Conservation (phyloP, 2,888 invertebrate genomes). For the Agonopterix arenella region DNA sequence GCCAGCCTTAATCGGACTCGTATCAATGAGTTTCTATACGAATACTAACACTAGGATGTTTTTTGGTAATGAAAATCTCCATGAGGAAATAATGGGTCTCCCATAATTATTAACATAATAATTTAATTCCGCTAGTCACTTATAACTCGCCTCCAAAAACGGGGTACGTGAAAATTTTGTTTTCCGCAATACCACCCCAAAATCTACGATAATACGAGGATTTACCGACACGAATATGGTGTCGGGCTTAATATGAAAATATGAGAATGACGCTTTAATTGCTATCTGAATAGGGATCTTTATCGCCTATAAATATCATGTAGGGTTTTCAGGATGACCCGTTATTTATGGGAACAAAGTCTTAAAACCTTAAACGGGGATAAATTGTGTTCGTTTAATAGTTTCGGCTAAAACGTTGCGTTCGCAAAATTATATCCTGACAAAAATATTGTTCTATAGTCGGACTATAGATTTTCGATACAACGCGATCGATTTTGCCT, state of each 20-base stretch:
- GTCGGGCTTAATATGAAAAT: slow-evolving; percentile 65
- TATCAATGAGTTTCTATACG: too few relatives aligned
- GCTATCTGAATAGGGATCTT: slow-evolving; percentile 35
- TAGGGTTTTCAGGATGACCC: slow-evolving; percentile 20
- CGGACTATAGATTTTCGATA: too few relatives aligned
- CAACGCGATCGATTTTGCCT: too few relatives aligned
- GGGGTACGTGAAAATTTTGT: slow-evolving; percentile 42
- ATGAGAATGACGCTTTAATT: slow-evolving; percentile 59
- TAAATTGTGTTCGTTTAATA: slow-evolving; percentile 13
- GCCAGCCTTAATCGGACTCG: too few relatives aligned
- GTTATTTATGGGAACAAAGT: slow-evolving; percentile 35
- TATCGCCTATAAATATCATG: slow-evolving; percentile 26
- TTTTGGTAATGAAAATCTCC: too few relatives aligned
- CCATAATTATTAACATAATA: too few relatives aligned
- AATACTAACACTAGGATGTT: too few relatives aligned
- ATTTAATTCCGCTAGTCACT: slow-evolving; percentile 7
- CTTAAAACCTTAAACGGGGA: slow-evolving; percentile 23
- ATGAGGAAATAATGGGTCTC: too few relatives aligned
- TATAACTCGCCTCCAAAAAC: slow-evolving; percentile 14
- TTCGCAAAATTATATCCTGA: too few relatives aligned
- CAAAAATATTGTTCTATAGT: too few relatives aligned
- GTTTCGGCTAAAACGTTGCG: too few relatives aligned
- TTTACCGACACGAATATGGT: slow-evolving; percentile 45
- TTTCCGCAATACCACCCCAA: slow-evolving; percentile 32
- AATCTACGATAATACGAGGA: slow-evolving; percentile 60